These are phyloP conservation scores for Furcula furcula DNA, from an alignment of 2,888 invertebrate species.

Conservation along the genomic window DNA sequence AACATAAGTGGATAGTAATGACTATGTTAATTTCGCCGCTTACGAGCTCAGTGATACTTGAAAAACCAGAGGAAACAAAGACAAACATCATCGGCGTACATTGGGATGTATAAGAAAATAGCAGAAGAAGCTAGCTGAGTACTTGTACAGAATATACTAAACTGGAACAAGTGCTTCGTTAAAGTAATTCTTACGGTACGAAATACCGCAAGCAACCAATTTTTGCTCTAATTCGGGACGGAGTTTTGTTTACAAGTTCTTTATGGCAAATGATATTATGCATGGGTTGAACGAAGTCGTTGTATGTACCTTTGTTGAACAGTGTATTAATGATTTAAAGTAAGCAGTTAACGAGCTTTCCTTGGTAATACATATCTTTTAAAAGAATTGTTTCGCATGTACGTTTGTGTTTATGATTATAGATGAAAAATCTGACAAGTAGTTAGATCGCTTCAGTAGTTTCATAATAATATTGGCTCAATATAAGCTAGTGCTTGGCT, in stretches of 20 bases:
- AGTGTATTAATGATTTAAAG: neutral
- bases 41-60: slow-evolving; percentile 30
- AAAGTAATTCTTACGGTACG: too few species aligned
- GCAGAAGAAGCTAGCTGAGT: neutral
- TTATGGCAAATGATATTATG: neutral
- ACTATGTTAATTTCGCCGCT: slow-evolving; percentile 41
- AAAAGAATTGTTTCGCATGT: too few species aligned
- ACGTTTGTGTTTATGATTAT: too few species aligned
- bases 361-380: too few species aligned
- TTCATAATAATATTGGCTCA: too few species aligned
- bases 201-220: neutral
- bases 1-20: slow-evolving; percentile 44
- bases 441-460: too few species aligned
- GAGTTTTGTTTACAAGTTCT: neutral
- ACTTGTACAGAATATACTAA: slow-evolving; percentile 8
- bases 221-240: neutral
- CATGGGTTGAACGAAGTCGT: neutral
- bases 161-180: neutral
- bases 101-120: slow-evolving; percentile 6
- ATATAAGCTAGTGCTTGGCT: too few species aligned
- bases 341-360: too few species aligned
- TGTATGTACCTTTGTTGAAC: neutral
- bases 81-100: slow-evolving; percentile 19
- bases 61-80: slow-evolving; percentile 20
- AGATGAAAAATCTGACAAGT: too few species aligned